phyloP scores from a whole-genome alignment of 2,113 vertebrate genomes.

The Salvator merianae region DNA sequence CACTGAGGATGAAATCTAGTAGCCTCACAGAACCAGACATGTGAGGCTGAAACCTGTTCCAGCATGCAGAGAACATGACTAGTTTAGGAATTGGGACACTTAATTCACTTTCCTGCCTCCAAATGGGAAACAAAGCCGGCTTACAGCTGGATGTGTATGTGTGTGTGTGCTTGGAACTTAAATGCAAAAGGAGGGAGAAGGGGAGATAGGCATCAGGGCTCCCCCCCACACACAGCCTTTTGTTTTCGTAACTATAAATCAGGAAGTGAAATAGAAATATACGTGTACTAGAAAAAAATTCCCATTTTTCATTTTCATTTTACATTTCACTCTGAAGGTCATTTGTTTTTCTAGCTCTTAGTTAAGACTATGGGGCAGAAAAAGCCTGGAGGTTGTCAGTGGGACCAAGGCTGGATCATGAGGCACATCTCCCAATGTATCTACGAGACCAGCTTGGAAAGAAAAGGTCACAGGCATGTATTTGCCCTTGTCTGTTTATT shows the following conservation, averaged over 20 bases:
- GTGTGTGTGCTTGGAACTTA: background rate
- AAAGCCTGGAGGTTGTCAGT: too few species aligned
- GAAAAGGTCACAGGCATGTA: too few species aligned
- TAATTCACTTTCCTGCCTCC: background rate
- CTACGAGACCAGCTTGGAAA: too few species aligned
- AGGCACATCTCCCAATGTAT: too few species aligned
- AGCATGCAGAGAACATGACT: background rate
- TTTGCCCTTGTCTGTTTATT: too few species aligned
- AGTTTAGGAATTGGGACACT: background rate
- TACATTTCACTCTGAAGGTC: background rate
- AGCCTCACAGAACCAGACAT: background rate
- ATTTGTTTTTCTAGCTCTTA: background rate
- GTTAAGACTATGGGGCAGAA: too few species aligned
- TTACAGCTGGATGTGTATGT: background rate
- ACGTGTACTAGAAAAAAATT: background rate
- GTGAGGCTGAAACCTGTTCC: background rate
- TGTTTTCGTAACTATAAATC: background rate
- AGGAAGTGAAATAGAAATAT: background rate
- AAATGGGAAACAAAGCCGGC: background rate
- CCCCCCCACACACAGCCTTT: background rate
- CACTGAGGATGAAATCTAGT: background rate
- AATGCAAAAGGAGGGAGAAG: background rate
- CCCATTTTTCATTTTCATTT: slow-evolving; percentile 8
- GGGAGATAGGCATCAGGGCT: background rate
- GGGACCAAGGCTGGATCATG: too few species aligned